Base-by-base conservation (phyloP, 2,797 vertebrate species). In the Sitta carolinensis region DNA sequence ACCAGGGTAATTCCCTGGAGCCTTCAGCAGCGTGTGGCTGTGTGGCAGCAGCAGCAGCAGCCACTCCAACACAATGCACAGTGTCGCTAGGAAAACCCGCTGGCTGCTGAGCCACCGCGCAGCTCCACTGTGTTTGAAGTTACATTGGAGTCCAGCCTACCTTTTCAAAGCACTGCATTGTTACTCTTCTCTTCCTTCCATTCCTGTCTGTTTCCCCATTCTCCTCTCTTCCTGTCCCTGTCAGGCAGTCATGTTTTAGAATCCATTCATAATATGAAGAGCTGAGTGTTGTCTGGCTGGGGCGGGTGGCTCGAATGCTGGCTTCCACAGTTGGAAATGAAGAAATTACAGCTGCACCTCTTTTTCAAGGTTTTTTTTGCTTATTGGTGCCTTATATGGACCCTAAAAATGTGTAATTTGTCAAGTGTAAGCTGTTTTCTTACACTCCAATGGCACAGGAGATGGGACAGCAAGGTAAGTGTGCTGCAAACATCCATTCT, bases 1-100 rank as follows among this genome's bases (percentile, higher is more conserved):
- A 91, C 85, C 86, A 89, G 92, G 90, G 92, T 93, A 82, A 87
- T 90, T 95, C 93, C 88, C 93, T 32, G 16, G 87, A 81, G 94
- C 9, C 74, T 84, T 59, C 82, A 84, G 79, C 81, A 84, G 62
- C 0, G 1, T 73, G 66, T 73, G 66, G 66, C 75, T 73, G 27
- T 11, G 66, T 85, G 29, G 16, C 83, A 38, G 64, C 18, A 40
- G 66, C 18, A 40, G 66, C 45, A 57, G 63, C 52, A 92, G 78
- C 72, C 43, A 10, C 77, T 68, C 59, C 42, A 55, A 61, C 57
- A 84, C 84, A 94, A 64, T 40, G 55, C 42, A 26, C 15, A 13
- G 52, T 29, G 36, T 27, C 34, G 1, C n/a, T 19, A 55, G 66
- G 78, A 80, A 90, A 85, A 69, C 51, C 58, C 4, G 9, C 66